Evolutionary conservation across 2,888 invertebrate species (phyloP).

Genomic region (Leptura quadrifasciata): DNA sequence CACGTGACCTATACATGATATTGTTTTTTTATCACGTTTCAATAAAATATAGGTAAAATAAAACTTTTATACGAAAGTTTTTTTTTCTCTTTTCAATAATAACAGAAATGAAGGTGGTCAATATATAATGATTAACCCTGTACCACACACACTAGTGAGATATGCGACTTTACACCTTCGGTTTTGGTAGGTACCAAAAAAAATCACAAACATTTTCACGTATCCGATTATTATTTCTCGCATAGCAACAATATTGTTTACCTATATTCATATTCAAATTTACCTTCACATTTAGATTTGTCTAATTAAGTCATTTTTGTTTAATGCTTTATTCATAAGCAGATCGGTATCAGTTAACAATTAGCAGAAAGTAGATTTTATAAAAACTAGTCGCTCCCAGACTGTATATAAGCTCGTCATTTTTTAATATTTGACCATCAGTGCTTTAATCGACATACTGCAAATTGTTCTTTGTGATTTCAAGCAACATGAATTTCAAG

Average conservation of each 20-base stretch:
- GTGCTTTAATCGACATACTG: not conserved
- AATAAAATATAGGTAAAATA: too few species aligned
- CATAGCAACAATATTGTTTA: conserved; percentile 11
- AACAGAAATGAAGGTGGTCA: too few species aligned
- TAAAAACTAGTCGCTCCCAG: conserved; percentile 13
- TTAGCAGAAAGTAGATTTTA: conserved; percentile 8
- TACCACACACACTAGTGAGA: too few species aligned
- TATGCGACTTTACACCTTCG: too few species aligned
- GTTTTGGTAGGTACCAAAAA: too few species aligned
- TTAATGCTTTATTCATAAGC: conserved; percentile 21
- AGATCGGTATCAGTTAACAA: not conserved
- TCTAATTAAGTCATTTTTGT: not conserved
- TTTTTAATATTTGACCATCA: conserved; percentile 6
- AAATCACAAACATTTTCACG: too few species aligned
- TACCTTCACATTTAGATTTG: conserved; percentile 27
- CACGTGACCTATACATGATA: too few species aligned
- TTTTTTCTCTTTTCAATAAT: too few species aligned
- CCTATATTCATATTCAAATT: not conserved
- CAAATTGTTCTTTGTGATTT: not conserved
- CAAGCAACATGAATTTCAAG: conserved; percentile 30
- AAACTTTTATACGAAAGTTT: too few species aligned
- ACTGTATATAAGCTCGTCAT: not conserved
- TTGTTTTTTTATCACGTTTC: too few species aligned
- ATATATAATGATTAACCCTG: too few species aligned
- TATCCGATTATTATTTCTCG: not conserved